Conservation (phyloP, 1,140 invertebrate genomes). For the Nephotettix cincticeps region DNA sequence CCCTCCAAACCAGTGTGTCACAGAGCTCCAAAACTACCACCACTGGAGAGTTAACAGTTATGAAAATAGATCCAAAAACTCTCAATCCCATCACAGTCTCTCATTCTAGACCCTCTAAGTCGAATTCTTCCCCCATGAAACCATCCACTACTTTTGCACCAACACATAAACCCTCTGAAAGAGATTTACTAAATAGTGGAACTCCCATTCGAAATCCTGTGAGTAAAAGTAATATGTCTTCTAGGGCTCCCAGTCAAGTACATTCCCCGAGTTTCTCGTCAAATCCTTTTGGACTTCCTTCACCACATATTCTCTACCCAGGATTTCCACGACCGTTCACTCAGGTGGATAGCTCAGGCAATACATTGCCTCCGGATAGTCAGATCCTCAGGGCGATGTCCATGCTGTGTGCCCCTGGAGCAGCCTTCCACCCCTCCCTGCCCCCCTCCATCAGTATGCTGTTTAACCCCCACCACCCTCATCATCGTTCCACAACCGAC, state of each 20-base stretch:
- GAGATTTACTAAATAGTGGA: constrained; percentile 23
- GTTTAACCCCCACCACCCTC: constrained; percentile 39
- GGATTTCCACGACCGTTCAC: constrained; percentile 23
- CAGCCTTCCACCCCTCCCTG: constrained; percentile 39
- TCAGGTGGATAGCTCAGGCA: constrained; percentile 29
- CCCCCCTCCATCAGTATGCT: constrained; percentile 41
- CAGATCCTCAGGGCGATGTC: constrained; percentile 41
- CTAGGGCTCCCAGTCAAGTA: constrained; percentile 30
- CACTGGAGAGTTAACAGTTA: constrained; percentile 50
- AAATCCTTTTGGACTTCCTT: constrained; percentile 29
- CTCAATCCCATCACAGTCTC: constrained; percentile 52
- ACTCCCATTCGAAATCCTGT: constrained; percentile 25
- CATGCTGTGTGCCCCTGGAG: constrained; percentile 30
- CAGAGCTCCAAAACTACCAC: constrained; percentile 6
- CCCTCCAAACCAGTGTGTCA: not conserved
- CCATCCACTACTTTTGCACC: not conserved
- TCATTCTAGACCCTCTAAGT: not conserved
- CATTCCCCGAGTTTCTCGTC: constrained; percentile 27
- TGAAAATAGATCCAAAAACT: constrained; percentile 62
- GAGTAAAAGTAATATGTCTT: not conserved
- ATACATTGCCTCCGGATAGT: constrained; percentile 13
- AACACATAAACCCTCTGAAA: constrained; percentile 32
- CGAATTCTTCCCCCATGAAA: not conserved
- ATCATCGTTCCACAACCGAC: constrained; percentile 27
- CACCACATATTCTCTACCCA: constrained; percentile 29